Evolutionary conservation across 2,113 vertebrate genomes (phyloP).

Genomic region (Trematocara unimaculatum): DNA sequence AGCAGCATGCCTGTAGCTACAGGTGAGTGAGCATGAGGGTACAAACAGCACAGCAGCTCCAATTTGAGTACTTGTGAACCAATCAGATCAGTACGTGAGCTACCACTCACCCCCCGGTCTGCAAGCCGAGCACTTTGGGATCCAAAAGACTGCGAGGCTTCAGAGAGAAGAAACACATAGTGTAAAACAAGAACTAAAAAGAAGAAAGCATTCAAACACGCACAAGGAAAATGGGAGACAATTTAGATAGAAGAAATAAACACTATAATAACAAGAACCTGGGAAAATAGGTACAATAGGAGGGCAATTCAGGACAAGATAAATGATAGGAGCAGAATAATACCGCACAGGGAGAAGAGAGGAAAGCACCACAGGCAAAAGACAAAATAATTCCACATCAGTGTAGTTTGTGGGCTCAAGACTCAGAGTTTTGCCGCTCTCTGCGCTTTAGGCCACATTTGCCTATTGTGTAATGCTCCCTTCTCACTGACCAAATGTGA

Average conservation of each 20-base stretch:
- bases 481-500: conserved; percentile 36
- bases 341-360: conserved; percentile 3
- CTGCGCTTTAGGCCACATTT: conserved; percentile 46
- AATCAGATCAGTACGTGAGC: conserved; percentile 13
- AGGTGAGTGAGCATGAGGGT: background rate
- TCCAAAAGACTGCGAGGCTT: conserved; percentile 67
- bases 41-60: background rate
- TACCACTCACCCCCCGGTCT: conserved; percentile 66
- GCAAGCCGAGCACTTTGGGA: conserved; percentile 67
- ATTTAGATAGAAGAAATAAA: background rate
- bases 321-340: conserved; percentile 17
- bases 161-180: conserved; percentile 14
- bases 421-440: conserved; percentile 39
- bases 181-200: conserved; percentile 4
- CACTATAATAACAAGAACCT: background rate
- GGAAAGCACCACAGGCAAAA: conserved; percentile 44
- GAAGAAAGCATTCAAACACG: background rate
- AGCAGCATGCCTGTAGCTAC: background rate
- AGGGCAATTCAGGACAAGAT: conserved; percentile 24
- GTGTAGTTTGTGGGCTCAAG: conserved; percentile 50
- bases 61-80: conserved; percentile 9
- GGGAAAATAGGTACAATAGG: conserved; percentile 1
- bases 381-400: conserved; percentile 58
- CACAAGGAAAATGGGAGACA: background rate
- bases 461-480: conserved; percentile 50